Evolutionary conservation across 2,888 invertebrate species (phyloP).

Genomic region (Rutpela maculata): DNA sequence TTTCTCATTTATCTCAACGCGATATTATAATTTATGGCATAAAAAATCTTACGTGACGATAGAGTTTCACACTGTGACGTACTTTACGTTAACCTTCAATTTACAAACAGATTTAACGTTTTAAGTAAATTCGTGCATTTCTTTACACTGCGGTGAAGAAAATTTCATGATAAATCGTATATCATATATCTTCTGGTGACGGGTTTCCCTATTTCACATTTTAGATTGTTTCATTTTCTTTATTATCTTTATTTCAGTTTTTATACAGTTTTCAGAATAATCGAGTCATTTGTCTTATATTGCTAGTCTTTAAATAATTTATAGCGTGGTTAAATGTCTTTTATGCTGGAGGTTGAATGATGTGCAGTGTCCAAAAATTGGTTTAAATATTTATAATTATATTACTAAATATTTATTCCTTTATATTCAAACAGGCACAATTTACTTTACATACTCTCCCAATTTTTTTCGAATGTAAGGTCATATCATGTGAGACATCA

Average conservation of each 20-base stretch:
- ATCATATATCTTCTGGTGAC: background rate
- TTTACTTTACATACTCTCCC: too few relatives aligned
- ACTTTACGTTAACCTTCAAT: background rate
- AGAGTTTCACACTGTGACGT: background rate
- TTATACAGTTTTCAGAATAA: constrained; percentile 12
- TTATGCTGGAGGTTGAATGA: too few relatives aligned
- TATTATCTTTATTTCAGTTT: background rate
- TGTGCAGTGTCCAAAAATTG: too few relatives aligned
- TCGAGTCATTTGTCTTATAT: background rate
- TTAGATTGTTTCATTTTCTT: constrained; percentile 17
- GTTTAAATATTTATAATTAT: too few relatives aligned
- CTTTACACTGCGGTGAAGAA: background rate
- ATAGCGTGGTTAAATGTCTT: too few relatives aligned
- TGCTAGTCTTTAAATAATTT: too few relatives aligned
- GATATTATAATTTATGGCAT: background rate
- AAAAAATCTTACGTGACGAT: background rate
- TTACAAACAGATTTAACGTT: background rate
- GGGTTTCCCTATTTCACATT: constrained; percentile 17
- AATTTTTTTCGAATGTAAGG: too few relatives aligned
- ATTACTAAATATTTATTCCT: too few relatives aligned
- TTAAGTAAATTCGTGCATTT: background rate
- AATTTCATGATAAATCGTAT: background rate
- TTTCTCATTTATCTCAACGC: background rate
- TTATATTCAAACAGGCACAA: too few relatives aligned
- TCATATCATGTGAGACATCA: too few relatives aligned